Evolutionary conservation across 2,113 vertebrate genomes (phyloP).

Genomic region (Brachypodius melanocephalos): DNA sequence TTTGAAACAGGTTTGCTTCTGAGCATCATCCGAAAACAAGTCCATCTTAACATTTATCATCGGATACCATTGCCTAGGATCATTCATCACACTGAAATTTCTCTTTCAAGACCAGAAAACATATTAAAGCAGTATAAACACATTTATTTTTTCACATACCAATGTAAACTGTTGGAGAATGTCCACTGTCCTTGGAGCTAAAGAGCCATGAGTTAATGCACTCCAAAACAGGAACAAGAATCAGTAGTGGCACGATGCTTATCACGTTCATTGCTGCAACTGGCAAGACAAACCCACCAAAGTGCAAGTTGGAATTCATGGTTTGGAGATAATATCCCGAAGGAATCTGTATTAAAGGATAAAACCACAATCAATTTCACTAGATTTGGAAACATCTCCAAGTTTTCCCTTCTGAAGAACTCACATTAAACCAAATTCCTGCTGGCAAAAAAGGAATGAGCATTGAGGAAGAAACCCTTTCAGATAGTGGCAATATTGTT

Average conservation of each 20-base stretch:
- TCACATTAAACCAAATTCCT: neutral
- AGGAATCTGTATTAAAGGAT: slow-evolving; percentile 77
- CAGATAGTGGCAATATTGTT: neutral
- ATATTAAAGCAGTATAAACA: neutral
- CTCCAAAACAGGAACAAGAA: slow-evolving; percentile 84
- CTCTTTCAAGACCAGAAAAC: neutral
- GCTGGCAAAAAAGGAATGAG: neutral
- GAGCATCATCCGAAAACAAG: neutral
- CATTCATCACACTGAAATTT: neutral
- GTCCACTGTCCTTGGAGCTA: slow-evolving; percentile 57
- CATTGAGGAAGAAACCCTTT: neutral
- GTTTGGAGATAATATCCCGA: slow-evolving; percentile 92
- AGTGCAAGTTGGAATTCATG: slow-evolving; percentile 89
- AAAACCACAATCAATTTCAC: neutral
- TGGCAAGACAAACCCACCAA: slow-evolving; percentile 81
- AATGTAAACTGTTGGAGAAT: slow-evolving; percentile 77
- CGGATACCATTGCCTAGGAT: neutral
- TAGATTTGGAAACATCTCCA: neutral
- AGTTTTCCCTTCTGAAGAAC: neutral
- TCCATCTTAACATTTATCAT: neutral
- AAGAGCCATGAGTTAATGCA: slow-evolving; percentile 73
- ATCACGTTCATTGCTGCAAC: slow-evolving; percentile 87
- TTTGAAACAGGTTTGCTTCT: neutral
- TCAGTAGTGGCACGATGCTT: slow-evolving; percentile 82
- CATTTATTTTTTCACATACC: slow-evolving; percentile 69